Percentiles rank a stretch among this genome's conserved stretches.
These are phyloP conservation scores for Dicycla oo DNA, from an alignment of 2,888 invertebrate genomes.

Conservation along the genomic window DNA sequence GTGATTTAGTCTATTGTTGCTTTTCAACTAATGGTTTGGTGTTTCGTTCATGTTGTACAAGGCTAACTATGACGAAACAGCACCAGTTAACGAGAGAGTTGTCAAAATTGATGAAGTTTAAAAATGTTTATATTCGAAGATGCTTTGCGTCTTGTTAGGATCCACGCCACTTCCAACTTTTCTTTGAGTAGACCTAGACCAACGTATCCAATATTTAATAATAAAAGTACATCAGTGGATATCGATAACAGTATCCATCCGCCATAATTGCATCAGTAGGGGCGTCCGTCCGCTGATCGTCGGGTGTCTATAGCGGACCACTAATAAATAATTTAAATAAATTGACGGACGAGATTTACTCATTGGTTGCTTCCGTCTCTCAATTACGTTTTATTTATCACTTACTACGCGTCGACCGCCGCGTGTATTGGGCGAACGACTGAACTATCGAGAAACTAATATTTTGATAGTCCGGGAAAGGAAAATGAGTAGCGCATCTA, in stretches of 20 bases:
- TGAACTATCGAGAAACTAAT: slow-evolving; percentile 58
- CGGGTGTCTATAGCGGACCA: slow-evolving; percentile 90
- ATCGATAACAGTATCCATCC: slow-evolving; percentile 66
- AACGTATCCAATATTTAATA: background rate
- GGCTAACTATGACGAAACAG: background rate
- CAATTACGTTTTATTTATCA: slow-evolving; percentile 91
- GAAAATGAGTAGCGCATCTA: background rate
- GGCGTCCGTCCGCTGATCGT: slow-evolving; percentile 84
- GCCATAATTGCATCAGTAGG: slow-evolving; percentile 71
- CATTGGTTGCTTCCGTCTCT: slow-evolving; percentile 90
- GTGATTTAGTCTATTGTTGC: slow-evolving; percentile 68
- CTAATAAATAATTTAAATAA: slow-evolving; percentile 91
- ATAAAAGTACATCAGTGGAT: slow-evolving; percentile 67
- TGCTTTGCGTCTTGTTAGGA: background rate
- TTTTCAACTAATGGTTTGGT: slow-evolving; percentile 56
- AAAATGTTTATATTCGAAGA: background rate
- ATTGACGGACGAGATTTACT: slow-evolving; percentile 91
- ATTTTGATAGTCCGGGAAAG: slow-evolving; percentile 16
- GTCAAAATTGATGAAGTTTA: background rate
- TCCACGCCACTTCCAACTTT: background rate
- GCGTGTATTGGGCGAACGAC: slow-evolving; percentile 67
- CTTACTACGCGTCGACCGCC: slow-evolving; percentile 84
- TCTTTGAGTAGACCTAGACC: background rate
- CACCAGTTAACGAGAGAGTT: background rate
- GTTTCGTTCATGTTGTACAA: slow-evolving; percentile 66